Evolutionary conservation across 2,888 invertebrate species (phyloP), one percentile per base, ranked within the genome.

Genomic region (Microplitis deprimator): DNA sequence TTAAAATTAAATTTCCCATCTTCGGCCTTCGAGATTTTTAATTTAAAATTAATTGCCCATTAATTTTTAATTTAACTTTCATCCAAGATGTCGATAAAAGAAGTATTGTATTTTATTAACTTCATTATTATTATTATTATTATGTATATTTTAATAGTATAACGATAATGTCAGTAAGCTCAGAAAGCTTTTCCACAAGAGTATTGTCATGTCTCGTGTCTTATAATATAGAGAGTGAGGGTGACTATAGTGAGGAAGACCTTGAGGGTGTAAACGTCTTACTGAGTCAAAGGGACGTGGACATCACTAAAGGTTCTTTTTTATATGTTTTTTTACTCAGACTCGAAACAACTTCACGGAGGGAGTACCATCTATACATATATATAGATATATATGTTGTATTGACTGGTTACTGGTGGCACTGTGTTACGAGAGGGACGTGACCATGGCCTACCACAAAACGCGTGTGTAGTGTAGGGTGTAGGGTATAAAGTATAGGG

Each of bases 391-490:
- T 10, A 60, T n/a, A 70, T 59, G 16, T 39, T 62, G 17, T 40
- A 38, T 6, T 10, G 17, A n/a, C 8, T 50, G 41, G 64, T 38
- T 16, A 17, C 50, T 60, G 20, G 59, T 13, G 72, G 60, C 59
- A 50, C 16, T 10, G 50, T 17, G 50, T 13, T 59, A 59, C 40
- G 81, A 84, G 82, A 83, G 81, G 84, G 82, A 83, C 83, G 84
- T 82, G 84, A 83, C 85, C 88, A 82, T 88, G 88, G 86, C 88
- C 88, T 88, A 88, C 87, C 88, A 77, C 88, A 88, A 88, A 77
- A 83, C 82, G 83, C 85, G 85, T 84, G 84, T 75, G 50, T 75
- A 75, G 59, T 29, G 50, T 13, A 7, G 41, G 41, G 41, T 10
- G 50, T 50, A 8, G 50, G 50, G 13, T 13, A 50, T 13, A 50